These are phyloP conservation scores for Brevimyrus niger DNA, from an alignment of 2,113 vertebrate genomes.

Conservation along the genomic window DNA sequence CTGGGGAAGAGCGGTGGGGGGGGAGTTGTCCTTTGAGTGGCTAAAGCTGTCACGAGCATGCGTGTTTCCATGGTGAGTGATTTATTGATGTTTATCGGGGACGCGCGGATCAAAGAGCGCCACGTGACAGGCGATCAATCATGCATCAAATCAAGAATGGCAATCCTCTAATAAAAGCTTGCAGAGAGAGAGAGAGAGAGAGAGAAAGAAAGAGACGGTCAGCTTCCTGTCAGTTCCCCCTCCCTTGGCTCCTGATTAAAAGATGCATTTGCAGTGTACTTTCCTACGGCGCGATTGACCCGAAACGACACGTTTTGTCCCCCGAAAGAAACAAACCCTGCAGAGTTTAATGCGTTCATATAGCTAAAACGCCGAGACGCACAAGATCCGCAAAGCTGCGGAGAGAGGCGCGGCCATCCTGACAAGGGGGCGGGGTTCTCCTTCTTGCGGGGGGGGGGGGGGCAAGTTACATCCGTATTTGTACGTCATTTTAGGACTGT, in stretches of 20 bases:
- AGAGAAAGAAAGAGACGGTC: conserved; percentile 39
- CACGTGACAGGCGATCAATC: conserved; percentile 72
- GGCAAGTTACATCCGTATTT: background rate
- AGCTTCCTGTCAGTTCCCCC: conserved; percentile 26
- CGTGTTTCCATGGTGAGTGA: conserved; percentile 61
- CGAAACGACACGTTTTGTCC: background rate
- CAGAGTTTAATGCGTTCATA: background rate
- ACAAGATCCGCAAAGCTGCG: background rate
- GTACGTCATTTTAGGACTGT: background rate
- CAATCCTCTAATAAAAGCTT: conserved; percentile 55
- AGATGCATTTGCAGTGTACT: background rate
- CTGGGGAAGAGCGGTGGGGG: background rate
- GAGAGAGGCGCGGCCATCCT: background rate
- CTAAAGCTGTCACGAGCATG: conserved; percentile 53
- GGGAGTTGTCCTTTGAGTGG: conserved; percentile 30
- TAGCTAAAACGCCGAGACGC: background rate
- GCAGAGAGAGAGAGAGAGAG: conserved; percentile 27
- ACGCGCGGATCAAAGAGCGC: conserved; percentile 70
- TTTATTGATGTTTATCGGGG: conserved; percentile 71
- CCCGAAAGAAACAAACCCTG: background rate
- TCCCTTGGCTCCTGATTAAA: background rate
- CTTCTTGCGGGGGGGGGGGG: background rate
- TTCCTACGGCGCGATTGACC: background rate
- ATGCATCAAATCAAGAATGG: conserved; percentile 71
- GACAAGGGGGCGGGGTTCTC: background rate